phyloP scores from a whole-genome alignment of 2,797 vertebrate species.

The Chiloscyllium punctatum region DNA sequence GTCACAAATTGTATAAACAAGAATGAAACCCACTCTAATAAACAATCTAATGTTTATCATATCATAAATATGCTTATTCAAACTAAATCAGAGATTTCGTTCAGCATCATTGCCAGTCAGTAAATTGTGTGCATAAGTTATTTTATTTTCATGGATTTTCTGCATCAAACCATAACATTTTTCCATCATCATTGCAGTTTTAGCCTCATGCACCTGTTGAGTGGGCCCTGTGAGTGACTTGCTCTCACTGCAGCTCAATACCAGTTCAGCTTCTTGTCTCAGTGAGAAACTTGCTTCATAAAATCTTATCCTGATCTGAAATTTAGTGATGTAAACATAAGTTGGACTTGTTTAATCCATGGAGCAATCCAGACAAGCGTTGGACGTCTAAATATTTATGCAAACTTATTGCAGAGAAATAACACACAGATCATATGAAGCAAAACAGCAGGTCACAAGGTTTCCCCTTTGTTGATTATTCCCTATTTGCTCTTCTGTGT shows the following conservation, averaged over 20 bases:
- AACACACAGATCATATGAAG: not conserved
- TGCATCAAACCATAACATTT: not conserved
- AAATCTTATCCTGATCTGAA: not conserved
- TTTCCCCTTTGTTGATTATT: not conserved
- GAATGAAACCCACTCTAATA: not conserved
- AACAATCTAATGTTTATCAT: not conserved
- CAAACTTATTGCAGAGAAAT: not conserved
- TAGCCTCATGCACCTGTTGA: not conserved
- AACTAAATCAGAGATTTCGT: not conserved
- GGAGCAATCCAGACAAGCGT: not conserved
- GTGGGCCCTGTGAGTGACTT: not conserved
- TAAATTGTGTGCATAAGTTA: not conserved
- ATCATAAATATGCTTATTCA: not conserved
- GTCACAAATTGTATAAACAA: not conserved
- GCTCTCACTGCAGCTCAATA: not conserved
- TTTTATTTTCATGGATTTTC: not conserved
- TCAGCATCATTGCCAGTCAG: not conserved
- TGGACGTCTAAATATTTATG: not conserved
- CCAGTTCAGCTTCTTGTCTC: not conserved
- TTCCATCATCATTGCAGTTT: not conserved
- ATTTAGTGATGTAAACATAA: not conserved
- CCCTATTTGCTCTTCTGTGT: no score
- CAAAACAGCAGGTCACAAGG: not conserved
- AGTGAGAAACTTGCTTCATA: no score
- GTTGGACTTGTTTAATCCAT: slow-evolving; percentile 6